These are phyloP conservation scores for Tamias sibiricus DNA, from an alignment of 2,113 vertebrate genomes.

Conservation along the genomic window DNA sequence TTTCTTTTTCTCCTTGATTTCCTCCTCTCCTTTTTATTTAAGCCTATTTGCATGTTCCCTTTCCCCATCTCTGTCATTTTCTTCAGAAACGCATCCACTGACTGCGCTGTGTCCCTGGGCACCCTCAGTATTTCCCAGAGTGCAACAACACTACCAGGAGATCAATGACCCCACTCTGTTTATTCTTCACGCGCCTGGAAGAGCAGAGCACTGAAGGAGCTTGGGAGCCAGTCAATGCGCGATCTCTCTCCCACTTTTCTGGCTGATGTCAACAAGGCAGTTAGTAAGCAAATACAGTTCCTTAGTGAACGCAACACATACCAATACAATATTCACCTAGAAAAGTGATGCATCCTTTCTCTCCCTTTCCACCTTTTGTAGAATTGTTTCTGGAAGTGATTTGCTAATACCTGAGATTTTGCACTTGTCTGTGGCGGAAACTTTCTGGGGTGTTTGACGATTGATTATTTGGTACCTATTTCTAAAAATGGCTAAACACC, in stretches of 20 bases:
- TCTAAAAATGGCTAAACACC: slow-evolving; percentile 75
- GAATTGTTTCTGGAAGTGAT: slow-evolving; percentile 53
- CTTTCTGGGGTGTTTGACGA: slow-evolving; percentile 74
- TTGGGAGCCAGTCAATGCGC: not conserved
- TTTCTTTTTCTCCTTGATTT: not conserved
- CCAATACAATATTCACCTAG: slow-evolving; percentile 9
- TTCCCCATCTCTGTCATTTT: not conserved
- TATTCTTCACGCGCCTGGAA: slow-evolving; percentile 48
- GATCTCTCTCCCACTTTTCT: not conserved
- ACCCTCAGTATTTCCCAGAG: slow-evolving; percentile 70
- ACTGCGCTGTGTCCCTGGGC: slow-evolving; percentile 54
- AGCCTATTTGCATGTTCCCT: not conserved
- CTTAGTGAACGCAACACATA: slow-evolving; percentile 14
- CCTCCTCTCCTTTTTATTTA: not conserved
- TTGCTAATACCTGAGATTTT: slow-evolving; percentile 68
- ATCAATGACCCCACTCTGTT: slow-evolving; percentile 68
- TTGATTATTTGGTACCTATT: slow-evolving; percentile 74
- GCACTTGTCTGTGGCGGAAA: slow-evolving; percentile 57
- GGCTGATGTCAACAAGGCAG: not conserved
- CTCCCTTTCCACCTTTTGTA: not conserved
- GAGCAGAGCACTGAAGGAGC: slow-evolving; percentile 7
- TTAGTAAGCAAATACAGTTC: not conserved
- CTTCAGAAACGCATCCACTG: slow-evolving; percentile 24
- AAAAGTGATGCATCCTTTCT: slow-evolving; percentile 33
- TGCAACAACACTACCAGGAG: slow-evolving; percentile 59